A percentile compares a stretch with the other conserved stretches of the same genome.
phyloP scores from a whole-genome alignment of 2,888 invertebrate genomes.

The Caenorhabditis imperialis region DNA sequence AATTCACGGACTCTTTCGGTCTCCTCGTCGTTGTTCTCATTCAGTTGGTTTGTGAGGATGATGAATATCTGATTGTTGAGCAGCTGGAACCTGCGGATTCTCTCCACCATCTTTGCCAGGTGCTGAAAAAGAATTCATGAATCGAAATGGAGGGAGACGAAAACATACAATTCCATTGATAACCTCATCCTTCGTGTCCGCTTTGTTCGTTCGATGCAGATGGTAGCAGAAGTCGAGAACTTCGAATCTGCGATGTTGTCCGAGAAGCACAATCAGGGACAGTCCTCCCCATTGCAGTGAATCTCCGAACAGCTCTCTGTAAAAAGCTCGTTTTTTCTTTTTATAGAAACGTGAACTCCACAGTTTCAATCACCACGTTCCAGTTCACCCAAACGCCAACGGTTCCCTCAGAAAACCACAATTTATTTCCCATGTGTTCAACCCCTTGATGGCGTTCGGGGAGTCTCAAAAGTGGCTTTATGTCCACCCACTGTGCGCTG shows the following conservation, averaged over 20 bases:
- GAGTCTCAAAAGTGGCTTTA: constrained; percentile 28
- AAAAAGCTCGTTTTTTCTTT: constrained; percentile 20
- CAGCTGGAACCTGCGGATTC: constrained; percentile 96
- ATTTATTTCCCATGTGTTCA: no score
- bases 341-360: no score
- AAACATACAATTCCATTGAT: constrained; percentile 87
- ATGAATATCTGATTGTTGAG: constrained; percentile 86
- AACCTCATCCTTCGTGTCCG: constrained; percentile 94
- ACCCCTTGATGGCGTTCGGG: constrained; percentile 30
- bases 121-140: constrained; percentile 82
- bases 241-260: constrained; percentile 87
- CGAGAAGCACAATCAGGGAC: constrained; percentile 92
- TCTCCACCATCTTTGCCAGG: constrained; percentile 95
- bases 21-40: constrained; percentile 79
- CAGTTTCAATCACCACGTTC: no score
- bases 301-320: constrained; percentile 94
- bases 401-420: no score
- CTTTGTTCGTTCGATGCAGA: constrained; percentile 92
- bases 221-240: constrained; percentile 96
- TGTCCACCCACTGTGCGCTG: constrained; percentile 29
- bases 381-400: no score
- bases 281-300: constrained; percentile 99
- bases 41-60: constrained; percentile 64
- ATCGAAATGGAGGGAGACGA: background rate
- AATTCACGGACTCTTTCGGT: constrained; percentile 95